Evolutionary conservation across 2,113 vertebrate genomes (phyloP), one percentile per base, ranked within the genome.

Genomic region (Anser brachyrhynchus): DNA sequence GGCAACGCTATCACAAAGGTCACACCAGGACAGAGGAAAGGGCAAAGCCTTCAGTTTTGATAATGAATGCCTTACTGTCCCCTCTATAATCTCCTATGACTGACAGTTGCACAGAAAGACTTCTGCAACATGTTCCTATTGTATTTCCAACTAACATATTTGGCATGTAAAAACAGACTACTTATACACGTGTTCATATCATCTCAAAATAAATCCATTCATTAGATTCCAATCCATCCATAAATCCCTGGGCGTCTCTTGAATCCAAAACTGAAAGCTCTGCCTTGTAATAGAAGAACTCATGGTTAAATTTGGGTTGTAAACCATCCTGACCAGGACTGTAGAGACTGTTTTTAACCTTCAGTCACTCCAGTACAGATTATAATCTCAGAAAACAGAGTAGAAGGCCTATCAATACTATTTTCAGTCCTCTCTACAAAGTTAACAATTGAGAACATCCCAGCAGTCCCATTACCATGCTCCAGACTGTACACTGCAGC

Each of bases 141-240:
- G 91, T 55, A 86, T 78, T 93, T 88, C 72, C 52, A 83, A 52
- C 28, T 64, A 90, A 94, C 22, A 31, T 74, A 92, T 92, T 93
- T 93, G 73, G 43, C 72, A 72, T 87, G 57, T 65, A 93, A 96
- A 96, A 95, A 74, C 31, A 67, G 43, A n/a, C 80, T 87, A 69
- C n/a, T 49, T 37, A 87, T 29, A 78, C 64, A 72, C 6, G 11
- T 0, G 2, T 74, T 84, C 90, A 80, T 3, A 2, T 65, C 80
- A 87, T 64, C 67, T 71, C 43, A 80, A 81, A 95, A 93, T 88
- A 96, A 93, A 90, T 35, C 65, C 29, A 46, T 80, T 88, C 35
- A 90, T 93, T 91, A 81, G 46, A 33, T 65, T 76, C 54, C 81
- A 95, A 87, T 69, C 91, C 81, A 91, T 4, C 39, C 71, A 87